Conservation (phyloP, 2,888 invertebrate genomes). For the Chesias legatella region DNA sequence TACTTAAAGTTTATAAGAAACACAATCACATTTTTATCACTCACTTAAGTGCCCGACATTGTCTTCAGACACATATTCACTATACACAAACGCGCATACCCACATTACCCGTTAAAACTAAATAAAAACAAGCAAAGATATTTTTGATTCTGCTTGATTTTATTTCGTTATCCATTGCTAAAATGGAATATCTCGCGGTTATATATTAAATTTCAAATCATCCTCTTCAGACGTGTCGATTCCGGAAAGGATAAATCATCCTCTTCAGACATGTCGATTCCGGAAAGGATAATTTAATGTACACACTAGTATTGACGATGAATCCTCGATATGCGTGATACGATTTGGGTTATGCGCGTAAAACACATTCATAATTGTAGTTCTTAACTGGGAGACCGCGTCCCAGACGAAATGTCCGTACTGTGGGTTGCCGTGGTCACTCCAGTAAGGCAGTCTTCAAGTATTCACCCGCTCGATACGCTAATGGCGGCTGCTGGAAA, state of each 20-base stretch:
- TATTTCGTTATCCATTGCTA: slow-evolving; percentile 36
- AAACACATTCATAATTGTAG: slow-evolving; percentile 42
- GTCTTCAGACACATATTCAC: slow-evolving; percentile 65
- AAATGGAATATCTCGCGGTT: slow-evolving; percentile 17
- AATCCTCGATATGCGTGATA: slow-evolving; percentile 7
- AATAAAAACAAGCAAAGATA: slow-evolving; percentile 57
- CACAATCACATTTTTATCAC: slow-evolving; percentile 80
- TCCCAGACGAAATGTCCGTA: slow-evolving; percentile 18
- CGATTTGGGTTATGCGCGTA: slow-evolving; percentile 38
- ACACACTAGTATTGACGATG: no score
- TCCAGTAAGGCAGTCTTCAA: slow-evolving; percentile 55
- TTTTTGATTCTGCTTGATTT: slow-evolving; percentile 54
- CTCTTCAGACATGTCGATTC: no score
- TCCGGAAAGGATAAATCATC: no score
- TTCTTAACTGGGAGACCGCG: slow-evolving; percentile 31
- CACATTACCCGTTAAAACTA: slow-evolving; percentile 52
- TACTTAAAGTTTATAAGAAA: slow-evolving; percentile 71
- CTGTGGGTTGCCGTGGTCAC: slow-evolving; percentile 15
- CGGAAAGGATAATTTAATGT: no score
- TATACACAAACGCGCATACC: slow-evolving; percentile 57
- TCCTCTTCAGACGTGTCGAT: no score
- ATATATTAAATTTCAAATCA: neutral
- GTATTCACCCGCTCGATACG: slow-evolving; percentile 55
- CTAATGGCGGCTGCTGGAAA: slow-evolving; percentile 75
- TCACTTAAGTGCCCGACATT: slow-evolving; percentile 50